Base-by-base conservation (phyloP, 1,140 invertebrate species). In the Drosophila eugracilis region DNA sequence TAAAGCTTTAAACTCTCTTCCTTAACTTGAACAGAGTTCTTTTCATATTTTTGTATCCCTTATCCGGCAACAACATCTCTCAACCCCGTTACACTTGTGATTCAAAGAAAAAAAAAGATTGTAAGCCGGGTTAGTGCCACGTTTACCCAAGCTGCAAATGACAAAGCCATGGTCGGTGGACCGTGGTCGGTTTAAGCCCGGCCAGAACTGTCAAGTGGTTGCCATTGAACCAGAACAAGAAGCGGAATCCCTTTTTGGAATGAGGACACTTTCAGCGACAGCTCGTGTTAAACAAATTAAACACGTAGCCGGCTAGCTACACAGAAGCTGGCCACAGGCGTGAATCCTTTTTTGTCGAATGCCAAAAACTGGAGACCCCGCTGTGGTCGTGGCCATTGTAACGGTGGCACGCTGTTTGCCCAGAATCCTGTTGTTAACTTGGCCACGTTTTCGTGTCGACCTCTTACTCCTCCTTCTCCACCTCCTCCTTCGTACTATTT, bases 261-360 rank as follows among this genome's bases (percentile, higher is more conserved):
- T 36, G 55, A n/a, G 60, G 42, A 50, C 32, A 55, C 55, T 59
- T 59, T 49, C 22, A n/a, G 21, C 63, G 17, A 44, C 44, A 44
- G 66, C 17, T 52, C 62, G 70, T 85, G 80, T 85, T 79, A 49
- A 75, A 76, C 80, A 85, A 85, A 84, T 85, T 85, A 79, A 85
- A 85, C 81, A 85, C 76, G 71, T 73, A 49, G 30, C 50, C 17
- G 22, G 30, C n/a, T n/a, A n/a, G n/a, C n/a, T n/a, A n/a, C 4
- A 48, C 37, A 48, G 37, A 14, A 50, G 30, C 14, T 17, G 39
- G 32, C 30, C 47, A 48, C n/a, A 30, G 57, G 41, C 32, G 58
- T 52, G 47, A 75, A 78, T 83, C 59, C 57, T 63, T 72, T 72
- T 65, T 62, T 59, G 69, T 73, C 67, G 45, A 67, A 69, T 69